Conservation (phyloP, 2,888 invertebrate genomes). For the Coecobrya sp. region DNA sequence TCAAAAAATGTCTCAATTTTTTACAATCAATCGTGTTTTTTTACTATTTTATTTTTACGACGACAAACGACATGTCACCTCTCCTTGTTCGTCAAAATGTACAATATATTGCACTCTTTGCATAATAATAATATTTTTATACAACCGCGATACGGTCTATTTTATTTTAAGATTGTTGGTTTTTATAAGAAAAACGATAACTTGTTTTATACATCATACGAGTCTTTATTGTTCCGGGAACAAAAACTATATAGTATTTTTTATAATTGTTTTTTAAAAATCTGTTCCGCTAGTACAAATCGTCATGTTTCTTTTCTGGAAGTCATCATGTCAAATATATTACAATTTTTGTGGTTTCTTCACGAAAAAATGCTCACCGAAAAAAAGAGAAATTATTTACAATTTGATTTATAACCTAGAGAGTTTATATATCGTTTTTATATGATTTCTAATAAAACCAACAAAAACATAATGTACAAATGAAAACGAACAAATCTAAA, state of each 20-base stretch:
- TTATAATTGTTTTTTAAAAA: background rate
- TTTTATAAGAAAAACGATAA: constrained; percentile 1
- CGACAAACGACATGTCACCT: background rate
- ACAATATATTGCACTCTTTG: constrained; percentile 30
- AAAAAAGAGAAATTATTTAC: no score
- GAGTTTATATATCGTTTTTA: no score
- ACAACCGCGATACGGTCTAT: background rate
- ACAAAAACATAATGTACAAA: background rate
- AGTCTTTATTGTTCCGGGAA: constrained; percentile 32
- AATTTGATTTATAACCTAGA: no score
- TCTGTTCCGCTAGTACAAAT: background rate
- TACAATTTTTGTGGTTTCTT: background rate
- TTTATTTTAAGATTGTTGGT: background rate
- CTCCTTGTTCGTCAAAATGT: background rate
- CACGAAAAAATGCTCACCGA: no score
- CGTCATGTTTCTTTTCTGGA: background rate
- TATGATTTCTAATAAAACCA: no score
- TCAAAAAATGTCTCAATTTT: background rate
- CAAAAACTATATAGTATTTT: no score
- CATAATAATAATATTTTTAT: constrained; percentile 1
- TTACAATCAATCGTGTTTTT: background rate
- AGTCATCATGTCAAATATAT: constrained; percentile 12
- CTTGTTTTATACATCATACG: background rate
- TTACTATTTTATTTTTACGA: background rate
- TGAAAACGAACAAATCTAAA: background rate